These are phyloP conservation scores for Onchidella celtica DNA, from an alignment of 2,888 invertebrate species.

Conservation along the genomic window DNA sequence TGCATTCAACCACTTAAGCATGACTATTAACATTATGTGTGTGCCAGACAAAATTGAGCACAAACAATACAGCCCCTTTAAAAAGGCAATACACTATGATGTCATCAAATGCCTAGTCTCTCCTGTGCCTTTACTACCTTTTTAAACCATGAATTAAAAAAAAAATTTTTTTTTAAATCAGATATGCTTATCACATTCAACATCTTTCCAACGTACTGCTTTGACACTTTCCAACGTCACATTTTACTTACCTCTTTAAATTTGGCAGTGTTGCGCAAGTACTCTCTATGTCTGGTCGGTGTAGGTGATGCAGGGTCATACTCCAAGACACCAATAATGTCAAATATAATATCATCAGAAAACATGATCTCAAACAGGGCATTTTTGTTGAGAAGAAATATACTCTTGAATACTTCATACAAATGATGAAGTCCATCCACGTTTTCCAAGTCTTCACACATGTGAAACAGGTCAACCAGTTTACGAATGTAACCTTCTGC, in stretches of 20 bases:
- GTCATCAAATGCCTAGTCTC: too few species aligned
- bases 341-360: conserved; percentile 96
- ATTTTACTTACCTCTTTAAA: conserved; percentile 80
- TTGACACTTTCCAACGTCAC: too few species aligned
- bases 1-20: too few species aligned
- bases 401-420: conserved; percentile 98
- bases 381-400: conserved; percentile 98
- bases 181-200: too few species aligned
- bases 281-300: conserved; percentile 91
- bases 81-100: too few species aligned
- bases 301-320: conserved; percentile 90
- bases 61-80: too few species aligned
- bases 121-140: too few species aligned
- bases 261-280: conserved; percentile 93
- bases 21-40: too few species aligned
- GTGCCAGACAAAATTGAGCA: too few species aligned
- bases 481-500: conserved; percentile 97
- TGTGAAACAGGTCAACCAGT: conserved; percentile 95
- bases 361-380: conserved; percentile 98
- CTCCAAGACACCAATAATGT: conserved; percentile 94
- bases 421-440: conserved; percentile 92
- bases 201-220: too few species aligned
- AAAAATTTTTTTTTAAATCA: too few species aligned
- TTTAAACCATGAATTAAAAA: too few species aligned
- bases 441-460: conserved; percentile 98